Base-by-base conservation (phyloP, 2,113 vertebrate species). In the Amphiprion ocellaris region DNA sequence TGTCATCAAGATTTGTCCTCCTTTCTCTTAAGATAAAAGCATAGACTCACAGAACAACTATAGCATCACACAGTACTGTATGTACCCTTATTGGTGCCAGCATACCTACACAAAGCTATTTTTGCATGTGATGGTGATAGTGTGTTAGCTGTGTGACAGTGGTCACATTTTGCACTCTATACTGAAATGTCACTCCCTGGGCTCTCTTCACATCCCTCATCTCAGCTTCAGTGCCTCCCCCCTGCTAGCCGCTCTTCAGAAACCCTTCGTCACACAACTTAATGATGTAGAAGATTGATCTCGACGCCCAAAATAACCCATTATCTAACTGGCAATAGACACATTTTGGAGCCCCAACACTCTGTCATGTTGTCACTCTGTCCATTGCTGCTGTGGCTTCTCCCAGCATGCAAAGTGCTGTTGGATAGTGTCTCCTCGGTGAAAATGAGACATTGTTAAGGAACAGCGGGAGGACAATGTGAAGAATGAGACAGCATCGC, bases 261-360 rank as follows among this genome's bases (percentile, higher is more conserved):
- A 83, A 70, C 53, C 79, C 69, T 26, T 49, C 65, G 81, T 84
- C 87, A 77, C 74, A 82, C 73, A 7, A 63, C 75, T 66, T 91
- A 92, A 92, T 89, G 81, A 83, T 85, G 79, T 79, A 83, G 74
- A 90, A 87, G 81, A 91, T 82, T 86, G 81, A 89, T 89, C 74
- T 69, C 56, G 1, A 64, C 2, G 41, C 83, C 79, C 44, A 86
- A 90, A 90, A 91, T 91, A 90, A 67, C 66, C 73, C 77, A 81
- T 89, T 85, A 89, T 89, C 89, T 81, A 80, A 77, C 83, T 28
- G 70, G 63, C 69, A 76, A 78, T 64, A 76, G 81, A 87, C 64
- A 89, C 82, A 67, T 87, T 87, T 75, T 56, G 59, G 65, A 78
- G 59, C 62, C n/a, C n/a, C 1, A 5, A 30, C 77, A 72, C 79